These are phyloP conservation scores for Macroramphosus scolopax DNA, from an alignment of 2,797 vertebrate species.

Conservation along the genomic window DNA sequence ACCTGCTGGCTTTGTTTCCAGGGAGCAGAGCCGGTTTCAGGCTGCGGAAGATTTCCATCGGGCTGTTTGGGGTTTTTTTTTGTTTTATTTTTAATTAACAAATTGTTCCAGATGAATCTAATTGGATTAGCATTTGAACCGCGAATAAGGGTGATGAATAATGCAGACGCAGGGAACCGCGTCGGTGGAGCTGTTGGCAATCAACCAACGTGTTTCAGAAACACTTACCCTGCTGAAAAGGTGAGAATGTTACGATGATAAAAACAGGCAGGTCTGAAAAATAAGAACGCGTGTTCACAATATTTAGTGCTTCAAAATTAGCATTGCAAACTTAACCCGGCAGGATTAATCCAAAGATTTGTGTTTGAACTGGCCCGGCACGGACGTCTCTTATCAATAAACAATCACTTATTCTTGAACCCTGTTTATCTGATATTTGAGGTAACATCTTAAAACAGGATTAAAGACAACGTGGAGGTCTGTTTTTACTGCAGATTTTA, in stretches of 20 bases:
- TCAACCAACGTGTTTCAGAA: constrained; percentile 33
- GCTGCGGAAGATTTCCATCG: constrained; percentile 18
- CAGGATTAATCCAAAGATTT: constrained; percentile 31
- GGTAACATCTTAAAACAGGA: too few species aligned
- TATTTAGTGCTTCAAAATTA: constrained; percentile 9
- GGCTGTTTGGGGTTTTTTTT: constrained; percentile 29
- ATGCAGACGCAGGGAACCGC: constrained; percentile 38
- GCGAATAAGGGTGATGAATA: constrained; percentile 45
- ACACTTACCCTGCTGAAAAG: constrained; percentile 12
- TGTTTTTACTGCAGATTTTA: too few species aligned
- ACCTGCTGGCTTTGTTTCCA: constrained; percentile 38
- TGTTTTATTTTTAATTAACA: constrained; percentile 54
- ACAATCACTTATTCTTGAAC: too few species aligned
- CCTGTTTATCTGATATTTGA: too few species aligned
- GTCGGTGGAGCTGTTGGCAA: constrained; percentile 28
- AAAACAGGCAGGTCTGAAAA: constrained; percentile 29
- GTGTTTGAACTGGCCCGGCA: constrained; percentile 35
- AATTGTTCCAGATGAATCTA: constrained; percentile 47
- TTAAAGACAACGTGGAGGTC: too few species aligned
- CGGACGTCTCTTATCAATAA: constrained; percentile 55
- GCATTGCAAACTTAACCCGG: constrained; percentile 21
- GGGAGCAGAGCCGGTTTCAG: constrained; percentile 31
- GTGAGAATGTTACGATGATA: constrained; percentile 4
- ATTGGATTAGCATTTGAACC: constrained; percentile 57
- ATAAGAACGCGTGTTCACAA: constrained; percentile 6